phyloP scores from a whole-genome alignment of 2,797 vertebrate species.

The Megalops cyprinoides region DNA sequence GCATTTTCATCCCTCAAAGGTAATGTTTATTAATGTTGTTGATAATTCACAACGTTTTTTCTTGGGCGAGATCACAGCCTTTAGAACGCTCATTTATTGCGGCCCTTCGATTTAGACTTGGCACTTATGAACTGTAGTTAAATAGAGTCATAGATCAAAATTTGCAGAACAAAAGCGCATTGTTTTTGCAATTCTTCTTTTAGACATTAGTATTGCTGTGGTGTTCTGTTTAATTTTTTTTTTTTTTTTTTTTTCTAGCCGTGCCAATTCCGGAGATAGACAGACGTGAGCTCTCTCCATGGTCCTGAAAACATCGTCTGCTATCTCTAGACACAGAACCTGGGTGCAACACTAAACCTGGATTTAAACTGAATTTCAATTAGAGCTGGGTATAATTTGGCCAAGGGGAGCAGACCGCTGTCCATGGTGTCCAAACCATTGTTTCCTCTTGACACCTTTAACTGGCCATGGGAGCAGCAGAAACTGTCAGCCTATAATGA shows the following conservation, averaged over 20 bases:
- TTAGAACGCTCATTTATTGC: background rate
- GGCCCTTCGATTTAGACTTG: slow-evolving; percentile 3
- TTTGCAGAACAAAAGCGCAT: background rate
- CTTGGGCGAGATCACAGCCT: background rate
- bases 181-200: background rate
- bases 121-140: slow-evolving; percentile 1
- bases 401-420: background rate
- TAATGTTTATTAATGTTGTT: background rate
- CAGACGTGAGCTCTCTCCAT: background rate
- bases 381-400: slow-evolving; percentile 14
- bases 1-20: background rate
- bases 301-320: background rate
- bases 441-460: background rate
- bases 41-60: background rate
- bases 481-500: background rate
- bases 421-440: background rate
- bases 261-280: background rate
- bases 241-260: too few relatives aligned
- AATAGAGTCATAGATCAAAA: background rate
- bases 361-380: slow-evolving; percentile 30
- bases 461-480: background rate
- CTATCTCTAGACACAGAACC: slow-evolving; percentile 6
- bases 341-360: background rate
- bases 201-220: background rate
- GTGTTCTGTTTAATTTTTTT: background rate